Conservation (phyloP, 2,113 vertebrate genomes). For the Ailurus styani region DNA sequence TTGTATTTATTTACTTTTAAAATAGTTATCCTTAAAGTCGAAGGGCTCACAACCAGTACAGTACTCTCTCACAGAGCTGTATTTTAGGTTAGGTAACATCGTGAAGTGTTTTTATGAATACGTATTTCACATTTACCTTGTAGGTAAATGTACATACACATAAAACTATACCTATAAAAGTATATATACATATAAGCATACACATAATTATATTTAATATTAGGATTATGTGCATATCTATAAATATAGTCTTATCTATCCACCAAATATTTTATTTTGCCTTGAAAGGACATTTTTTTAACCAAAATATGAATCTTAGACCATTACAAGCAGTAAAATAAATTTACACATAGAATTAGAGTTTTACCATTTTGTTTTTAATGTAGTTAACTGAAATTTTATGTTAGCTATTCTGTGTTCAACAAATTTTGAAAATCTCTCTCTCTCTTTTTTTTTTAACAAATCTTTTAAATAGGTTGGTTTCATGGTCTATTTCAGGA, state of each 20-base stretch:
- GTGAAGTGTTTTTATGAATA: neutral
- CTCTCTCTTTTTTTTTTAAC: neutral
- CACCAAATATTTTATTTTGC: neutral
- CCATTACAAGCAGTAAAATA: neutral
- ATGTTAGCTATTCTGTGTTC: neutral
- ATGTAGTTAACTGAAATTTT: neutral
- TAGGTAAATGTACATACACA: neutral
- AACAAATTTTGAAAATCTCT: neutral
- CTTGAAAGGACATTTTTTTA: neutral
- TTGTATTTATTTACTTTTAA: conserved; percentile 9
- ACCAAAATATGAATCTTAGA: neutral
- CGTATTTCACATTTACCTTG: neutral
- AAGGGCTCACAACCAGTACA: neutral
- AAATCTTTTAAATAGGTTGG: neutral
- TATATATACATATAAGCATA: neutral
- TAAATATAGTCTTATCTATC: neutral
- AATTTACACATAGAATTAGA: neutral
- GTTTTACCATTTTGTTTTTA: neutral
- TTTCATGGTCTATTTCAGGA: conserved; percentile 38
- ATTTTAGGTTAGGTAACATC: neutral
- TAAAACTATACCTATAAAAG: neutral
- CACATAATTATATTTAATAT: neutral
- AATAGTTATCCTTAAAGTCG: neutral
- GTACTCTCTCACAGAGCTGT: neutral
- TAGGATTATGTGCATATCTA: neutral